phyloP scores from a whole-genome alignment of 2,888 invertebrate species.

The Latrodectus hesperus region DNA sequence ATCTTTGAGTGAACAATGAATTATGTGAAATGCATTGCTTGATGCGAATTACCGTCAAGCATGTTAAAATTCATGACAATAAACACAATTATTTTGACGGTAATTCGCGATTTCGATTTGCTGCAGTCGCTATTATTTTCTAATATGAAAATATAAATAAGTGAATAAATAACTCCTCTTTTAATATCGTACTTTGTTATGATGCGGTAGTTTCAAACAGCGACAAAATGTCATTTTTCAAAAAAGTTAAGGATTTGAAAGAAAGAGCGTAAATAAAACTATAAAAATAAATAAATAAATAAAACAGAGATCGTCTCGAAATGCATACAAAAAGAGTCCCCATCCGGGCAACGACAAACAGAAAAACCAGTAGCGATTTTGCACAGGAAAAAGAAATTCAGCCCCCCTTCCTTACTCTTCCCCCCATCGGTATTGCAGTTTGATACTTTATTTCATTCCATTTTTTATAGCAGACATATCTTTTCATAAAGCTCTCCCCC shows the following conservation, averaged over 20 bases:
- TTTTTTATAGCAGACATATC: conserved; percentile 30
- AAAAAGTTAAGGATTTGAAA: not conserved
- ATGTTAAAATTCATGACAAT: no score
- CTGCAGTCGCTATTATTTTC: no score
- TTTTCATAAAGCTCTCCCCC: conserved; percentile 29
- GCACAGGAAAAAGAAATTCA: conserved; percentile 5
- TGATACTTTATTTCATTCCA: not conserved
- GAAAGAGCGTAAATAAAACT: not conserved
- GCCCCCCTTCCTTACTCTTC: not conserved
- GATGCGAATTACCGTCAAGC: no score
- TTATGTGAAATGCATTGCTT: no score
- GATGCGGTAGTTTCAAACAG: not conserved
- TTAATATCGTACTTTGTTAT: not conserved
- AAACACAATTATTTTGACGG: no score
- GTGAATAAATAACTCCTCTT: no score
- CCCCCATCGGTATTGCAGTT: not conserved
- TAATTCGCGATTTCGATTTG: no score
- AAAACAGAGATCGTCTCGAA: not conserved
- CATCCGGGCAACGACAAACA: not conserved
- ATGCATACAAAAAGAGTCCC: not conserved
- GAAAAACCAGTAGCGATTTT: conserved; percentile 34
- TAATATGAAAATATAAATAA: no score
- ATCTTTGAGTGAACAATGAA: no score
- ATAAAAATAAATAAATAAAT: not conserved
- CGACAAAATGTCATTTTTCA: conserved; percentile 2